Evolutionary conservation across 2,888 invertebrate species (phyloP).

Genomic region (Drosophila meridiana): DNA sequence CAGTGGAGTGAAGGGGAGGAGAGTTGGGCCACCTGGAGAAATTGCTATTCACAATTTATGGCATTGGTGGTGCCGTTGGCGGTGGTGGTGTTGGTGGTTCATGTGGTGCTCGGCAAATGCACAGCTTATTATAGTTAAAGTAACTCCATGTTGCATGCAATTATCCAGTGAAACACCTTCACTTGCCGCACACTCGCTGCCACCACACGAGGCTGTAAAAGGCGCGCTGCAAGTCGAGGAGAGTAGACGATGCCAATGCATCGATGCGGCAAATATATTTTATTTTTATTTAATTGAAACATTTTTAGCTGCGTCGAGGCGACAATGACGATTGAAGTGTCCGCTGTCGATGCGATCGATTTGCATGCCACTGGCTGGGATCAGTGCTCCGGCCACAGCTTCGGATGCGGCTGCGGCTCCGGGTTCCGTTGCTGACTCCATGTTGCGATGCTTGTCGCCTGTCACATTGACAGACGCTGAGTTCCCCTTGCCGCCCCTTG

Average conservation of each 20-base stretch:
- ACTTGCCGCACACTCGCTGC: conserved; percentile 21
- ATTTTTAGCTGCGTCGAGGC: conserved; percentile 69
- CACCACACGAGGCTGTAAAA: conserved; percentile 59
- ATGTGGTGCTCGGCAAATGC: conserved; percentile 46
- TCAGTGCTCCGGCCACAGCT: conserved; percentile 18
- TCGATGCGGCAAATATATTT: conserved; percentile 31
- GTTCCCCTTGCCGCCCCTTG: neutral
- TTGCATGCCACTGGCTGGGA: conserved; percentile 61
- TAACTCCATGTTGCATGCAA: conserved; percentile 59
- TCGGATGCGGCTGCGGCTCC: conserved; percentile 12
- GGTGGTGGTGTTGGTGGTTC: conserved; percentile 15
- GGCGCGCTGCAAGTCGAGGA: conserved; percentile 66
- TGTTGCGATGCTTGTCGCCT: conserved; percentile 77
- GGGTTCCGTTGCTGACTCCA: conserved; percentile 58
- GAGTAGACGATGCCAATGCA: conserved; percentile 44
- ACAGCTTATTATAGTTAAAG: conserved; percentile 29
- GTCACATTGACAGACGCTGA: conserved; percentile 75
- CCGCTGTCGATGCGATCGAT: conserved; percentile 71
- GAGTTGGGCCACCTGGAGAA: conserved; percentile 35
- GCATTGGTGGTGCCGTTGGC: conserved; percentile 5
- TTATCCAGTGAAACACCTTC: conserved; percentile 65
- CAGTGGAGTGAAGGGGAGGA: conserved; percentile 6
- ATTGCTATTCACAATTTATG: conserved; percentile 71
- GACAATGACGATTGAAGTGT: conserved; percentile 74
- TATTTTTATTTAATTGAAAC: conserved; percentile 77